A percentile compares a stretch with the other conserved stretches of the same genome.
phyloP scores from a whole-genome alignment of 2,888 invertebrate genomes.

The Dioctria linearis region DNA sequence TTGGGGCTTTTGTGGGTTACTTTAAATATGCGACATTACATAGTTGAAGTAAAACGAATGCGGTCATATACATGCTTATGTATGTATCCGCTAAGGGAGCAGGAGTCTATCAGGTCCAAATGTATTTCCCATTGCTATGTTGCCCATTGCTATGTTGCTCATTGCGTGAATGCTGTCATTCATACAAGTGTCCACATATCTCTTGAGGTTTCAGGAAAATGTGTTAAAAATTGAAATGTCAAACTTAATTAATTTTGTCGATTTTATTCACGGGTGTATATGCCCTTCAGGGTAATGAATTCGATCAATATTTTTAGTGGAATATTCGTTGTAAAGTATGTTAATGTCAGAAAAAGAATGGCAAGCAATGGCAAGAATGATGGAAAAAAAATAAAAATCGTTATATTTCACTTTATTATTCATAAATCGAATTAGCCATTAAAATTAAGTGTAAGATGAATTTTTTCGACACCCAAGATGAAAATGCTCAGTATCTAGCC shows the following conservation, averaged over 20 bases:
- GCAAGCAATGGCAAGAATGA: too few species aligned
- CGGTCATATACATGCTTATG: background rate
- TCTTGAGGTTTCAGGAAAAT: constrained; percentile 41
- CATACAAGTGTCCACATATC: constrained; percentile 24
- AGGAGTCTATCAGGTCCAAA: background rate
- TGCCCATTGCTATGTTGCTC: constrained; percentile 25
- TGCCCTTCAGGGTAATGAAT: too few species aligned
- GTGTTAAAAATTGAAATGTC: constrained; percentile 37
- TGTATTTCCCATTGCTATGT: background rate
- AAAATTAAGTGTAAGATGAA: too few species aligned
- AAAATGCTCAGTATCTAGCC: too few species aligned
- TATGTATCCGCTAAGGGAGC: background rate
- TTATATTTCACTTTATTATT: too few species aligned
- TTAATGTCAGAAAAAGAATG: too few species aligned
- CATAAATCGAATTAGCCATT: too few species aligned
- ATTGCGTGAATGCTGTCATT: constrained; percentile 29
- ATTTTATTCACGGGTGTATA: too few species aligned
- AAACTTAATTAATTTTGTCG: constrained; percentile 32
- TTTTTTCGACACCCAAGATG: too few species aligned
- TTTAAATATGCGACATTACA: constrained; percentile 18
- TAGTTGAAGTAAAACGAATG: background rate
- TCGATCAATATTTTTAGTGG: too few species aligned
- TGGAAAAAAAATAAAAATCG: too few species aligned
- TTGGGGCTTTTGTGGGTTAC: background rate
- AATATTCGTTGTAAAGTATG: too few species aligned